Conservation (phyloP, 2,797 vertebrate species). For the Cottoperca gobio region DNA sequence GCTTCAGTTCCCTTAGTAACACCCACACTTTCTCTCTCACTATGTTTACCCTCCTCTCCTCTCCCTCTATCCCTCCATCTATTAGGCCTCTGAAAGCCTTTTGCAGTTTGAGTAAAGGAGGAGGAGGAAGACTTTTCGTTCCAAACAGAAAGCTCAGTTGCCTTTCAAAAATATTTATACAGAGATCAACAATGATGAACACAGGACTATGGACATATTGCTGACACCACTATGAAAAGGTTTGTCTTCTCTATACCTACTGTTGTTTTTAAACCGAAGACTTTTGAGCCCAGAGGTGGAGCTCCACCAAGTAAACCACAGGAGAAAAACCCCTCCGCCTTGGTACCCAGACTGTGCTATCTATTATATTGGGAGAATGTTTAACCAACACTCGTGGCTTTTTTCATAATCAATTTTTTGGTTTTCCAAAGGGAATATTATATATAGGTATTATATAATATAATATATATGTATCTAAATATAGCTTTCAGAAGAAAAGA, state of each 20-base stretch:
- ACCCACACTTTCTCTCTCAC: conserved; percentile 49
- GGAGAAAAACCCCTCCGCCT: conserved; percentile 73
- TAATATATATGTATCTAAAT: conserved; percentile 83
- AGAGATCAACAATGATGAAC: conserved; percentile 76
- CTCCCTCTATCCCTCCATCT: conserved; percentile 66
- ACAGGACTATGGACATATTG: conserved; percentile 65
- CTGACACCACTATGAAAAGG: conserved; percentile 62
- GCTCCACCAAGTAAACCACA: conserved; percentile 66
- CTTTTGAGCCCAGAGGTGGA: conserved; percentile 71
- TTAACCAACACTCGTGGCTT: conserved; percentile 91
- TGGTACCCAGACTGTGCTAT: conserved; percentile 85
- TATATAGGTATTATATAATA: conserved; percentile 81
- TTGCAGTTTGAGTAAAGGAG: conserved; percentile 74
- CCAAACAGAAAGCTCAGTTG: conserved; percentile 85
- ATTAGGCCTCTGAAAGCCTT: conserved; percentile 63
- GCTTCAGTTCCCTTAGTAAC: conserved; percentile 63
- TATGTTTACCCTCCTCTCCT: conserved; percentile 58
- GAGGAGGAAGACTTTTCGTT: conserved; percentile 72
- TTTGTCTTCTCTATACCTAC: conserved; percentile 74
- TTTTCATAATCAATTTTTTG: conserved; percentile 87
- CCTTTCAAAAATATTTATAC: conserved; percentile 87
- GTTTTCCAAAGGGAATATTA: conserved; percentile 86
- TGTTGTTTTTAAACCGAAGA: conserved; percentile 77
- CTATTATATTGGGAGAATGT: conserved; percentile 88
- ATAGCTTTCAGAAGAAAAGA: conserved; percentile 86